These are phyloP conservation scores for Battus philenor DNA, from an alignment of 1,140 invertebrate species.

Conservation along the genomic window DNA sequence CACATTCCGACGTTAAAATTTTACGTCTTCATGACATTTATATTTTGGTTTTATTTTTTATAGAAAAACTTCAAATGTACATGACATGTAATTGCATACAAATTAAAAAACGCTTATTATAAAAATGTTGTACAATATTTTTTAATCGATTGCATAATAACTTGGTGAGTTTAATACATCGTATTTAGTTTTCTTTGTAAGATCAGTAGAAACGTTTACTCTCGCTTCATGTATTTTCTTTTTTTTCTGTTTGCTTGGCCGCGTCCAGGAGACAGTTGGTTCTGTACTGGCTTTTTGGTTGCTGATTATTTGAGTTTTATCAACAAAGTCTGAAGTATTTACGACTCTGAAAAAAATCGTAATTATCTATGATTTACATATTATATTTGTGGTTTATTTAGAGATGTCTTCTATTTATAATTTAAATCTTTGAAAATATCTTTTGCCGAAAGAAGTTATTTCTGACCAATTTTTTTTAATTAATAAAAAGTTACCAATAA, in stretches of 20 bases:
- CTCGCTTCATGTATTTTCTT: constrained; percentile 25
- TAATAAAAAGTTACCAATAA: neutral
- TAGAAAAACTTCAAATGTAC: too few species aligned
- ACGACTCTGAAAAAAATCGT: constrained; percentile 32
- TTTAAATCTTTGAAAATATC: too few species aligned
- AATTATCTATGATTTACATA: neutral
- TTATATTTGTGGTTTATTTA: too few species aligned
- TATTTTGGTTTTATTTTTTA: too few species aligned
- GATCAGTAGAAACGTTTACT: constrained; percentile 10
- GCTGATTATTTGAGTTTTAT: constrained; percentile 15
- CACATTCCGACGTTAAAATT: too few species aligned
- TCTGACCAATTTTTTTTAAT: too few species aligned
- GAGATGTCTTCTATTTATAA: too few species aligned
- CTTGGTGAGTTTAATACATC: constrained; percentile 19
- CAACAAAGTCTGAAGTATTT: constrained; percentile 11
- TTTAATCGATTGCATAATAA: constrained; percentile 19
- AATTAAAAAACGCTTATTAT: too few species aligned
- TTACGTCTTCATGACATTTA: too few species aligned
- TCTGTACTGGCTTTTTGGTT: constrained; percentile 24
- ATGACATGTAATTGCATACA: too few species aligned
- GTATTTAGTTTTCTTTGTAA: constrained; percentile 19
- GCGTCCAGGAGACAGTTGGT: constrained; percentile 33
- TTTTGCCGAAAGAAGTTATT: too few species aligned
- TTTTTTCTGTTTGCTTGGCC: constrained; percentile 24
- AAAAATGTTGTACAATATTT: too few species aligned